Conservation (phyloP, 2,797 vertebrate species). For the Enteromius viviparus region DNA sequence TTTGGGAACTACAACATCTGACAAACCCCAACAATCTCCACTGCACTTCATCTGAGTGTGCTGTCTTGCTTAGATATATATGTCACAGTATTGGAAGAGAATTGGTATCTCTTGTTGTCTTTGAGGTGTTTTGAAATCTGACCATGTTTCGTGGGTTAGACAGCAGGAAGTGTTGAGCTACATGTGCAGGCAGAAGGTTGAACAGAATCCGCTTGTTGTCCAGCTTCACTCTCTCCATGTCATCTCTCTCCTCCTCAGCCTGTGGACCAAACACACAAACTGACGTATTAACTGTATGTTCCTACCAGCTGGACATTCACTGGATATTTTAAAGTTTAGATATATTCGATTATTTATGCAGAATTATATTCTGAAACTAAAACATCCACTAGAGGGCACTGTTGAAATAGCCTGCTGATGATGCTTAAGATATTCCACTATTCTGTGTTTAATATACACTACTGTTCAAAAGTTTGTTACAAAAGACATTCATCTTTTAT, state of each 20-base stretch:
- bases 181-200: slow-evolving; percentile 86
- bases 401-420: neutral
- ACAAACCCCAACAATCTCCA: neutral
- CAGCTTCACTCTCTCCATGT: slow-evolving; percentile 88
- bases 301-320: neutral
- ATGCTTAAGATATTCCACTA: neutral
- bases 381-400: slow-evolving; percentile 18
- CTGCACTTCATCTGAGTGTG: neutral
- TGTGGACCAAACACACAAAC: slow-evolving; percentile 56
- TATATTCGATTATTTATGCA: neutral
- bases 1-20: slow-evolving; percentile 42
- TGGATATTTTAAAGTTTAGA: neutral
- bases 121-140: slow-evolving; percentile 52
- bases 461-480: neutral
- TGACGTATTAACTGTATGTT: neutral
- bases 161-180: slow-evolving; percentile 88
- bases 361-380: neutral
- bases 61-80: neutral
- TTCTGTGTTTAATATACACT: neutral
- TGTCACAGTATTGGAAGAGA: neutral
- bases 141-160: slow-evolving; percentile 91
- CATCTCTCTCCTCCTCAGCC: slow-evolving; percentile 87
- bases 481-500: neutral
- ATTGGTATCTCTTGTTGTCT: neutral
- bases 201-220: slow-evolving; percentile 90